Evolutionary conservation across 1,140 invertebrate genomes (phyloP), one percentile per base, ranked within the genome.

Genomic region (Littorina saxatilis): DNA sequence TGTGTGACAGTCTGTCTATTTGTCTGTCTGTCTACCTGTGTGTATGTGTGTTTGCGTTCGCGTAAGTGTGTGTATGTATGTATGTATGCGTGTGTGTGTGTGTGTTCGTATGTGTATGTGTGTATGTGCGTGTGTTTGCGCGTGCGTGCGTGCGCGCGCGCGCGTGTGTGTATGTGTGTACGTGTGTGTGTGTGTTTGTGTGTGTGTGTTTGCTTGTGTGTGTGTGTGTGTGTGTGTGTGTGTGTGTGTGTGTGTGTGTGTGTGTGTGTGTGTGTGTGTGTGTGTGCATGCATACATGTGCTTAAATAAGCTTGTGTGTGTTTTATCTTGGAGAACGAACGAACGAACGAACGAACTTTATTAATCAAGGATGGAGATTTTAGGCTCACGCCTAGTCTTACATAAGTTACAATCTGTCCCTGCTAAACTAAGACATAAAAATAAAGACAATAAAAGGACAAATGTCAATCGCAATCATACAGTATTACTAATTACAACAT

Each of bases 171-270:
- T 70, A 32, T 35, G 66, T 35, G 29, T 35, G 66, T 70, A 23
- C 35, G 66, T 70, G 29, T 13, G 66, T 70, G 66, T 35, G 66
- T 70, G 27, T 35, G 66, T 11, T 3, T 39, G 66, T 23, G 37
- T 70, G 66, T 35, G 66, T 70, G 66, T 35, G 66, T 70, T 17
- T 70, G 29, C 15, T 17, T 70, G 66, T 70, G 29, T 70, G 66
- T 70, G 66, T 35, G 29, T 35, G 66, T 39, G 37, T 70, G 66
- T 70, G 66, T 70, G 66, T 70, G 66, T 70, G 29, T 37, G 66
- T 70, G 66, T 70, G 66, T 70, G 66, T 70, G 66, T 35, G 29
- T 39, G 66, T 39, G 37, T 70, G 66, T 70, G 66, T 70, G 66
- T 70, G 29, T 37, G 66, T 70, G 66, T 70, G 43, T 47, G 43